A percentile compares a stretch with the other conserved stretches of the same genome.
Evolutionary conservation across 2,888 invertebrate species (phyloP).

Genomic region (Anthrax anthrax): DNA sequence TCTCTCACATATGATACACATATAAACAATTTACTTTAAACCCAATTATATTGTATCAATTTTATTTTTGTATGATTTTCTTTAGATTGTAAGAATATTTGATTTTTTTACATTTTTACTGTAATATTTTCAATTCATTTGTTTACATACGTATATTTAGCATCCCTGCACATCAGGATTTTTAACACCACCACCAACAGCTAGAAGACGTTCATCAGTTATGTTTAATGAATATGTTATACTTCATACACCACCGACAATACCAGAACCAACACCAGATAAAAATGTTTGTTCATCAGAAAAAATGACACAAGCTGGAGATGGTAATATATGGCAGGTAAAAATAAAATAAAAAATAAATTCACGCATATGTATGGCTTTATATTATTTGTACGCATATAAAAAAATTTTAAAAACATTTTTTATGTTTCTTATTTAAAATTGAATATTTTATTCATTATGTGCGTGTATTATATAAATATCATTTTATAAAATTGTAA

Average conservation of each 20-base stretch:
- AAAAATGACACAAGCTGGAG: conserved; percentile 77
- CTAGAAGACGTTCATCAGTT: conserved; percentile 65
- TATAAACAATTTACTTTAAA: no score
- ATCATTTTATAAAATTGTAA: no score
- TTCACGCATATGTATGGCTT: not conserved
- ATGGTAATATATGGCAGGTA: conserved; percentile 55
- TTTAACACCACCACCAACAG: conserved; percentile 53
- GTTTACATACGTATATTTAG: conserved; percentile 20
- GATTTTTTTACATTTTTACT: no score
- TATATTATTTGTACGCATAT: no score
- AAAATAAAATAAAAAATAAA: conserved; percentile 13
- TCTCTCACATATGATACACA: no score
- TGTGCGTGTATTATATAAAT: no score
- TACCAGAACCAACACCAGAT: conserved; percentile 22
- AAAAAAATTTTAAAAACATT: no score
- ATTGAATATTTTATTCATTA: not conserved
- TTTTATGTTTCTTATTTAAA: no score
- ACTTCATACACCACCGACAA: conserved; percentile 44
- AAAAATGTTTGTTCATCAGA: conserved; percentile 66
- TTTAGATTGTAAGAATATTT: no score
- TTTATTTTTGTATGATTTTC: no score
- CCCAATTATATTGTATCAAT: no score
- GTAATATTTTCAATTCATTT: not conserved
- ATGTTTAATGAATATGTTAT: conserved; percentile 81
- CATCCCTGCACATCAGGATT: conserved; percentile 53